Conservation (phyloP, 2,797 vertebrate genomes). For the Tinamus major region DNA sequence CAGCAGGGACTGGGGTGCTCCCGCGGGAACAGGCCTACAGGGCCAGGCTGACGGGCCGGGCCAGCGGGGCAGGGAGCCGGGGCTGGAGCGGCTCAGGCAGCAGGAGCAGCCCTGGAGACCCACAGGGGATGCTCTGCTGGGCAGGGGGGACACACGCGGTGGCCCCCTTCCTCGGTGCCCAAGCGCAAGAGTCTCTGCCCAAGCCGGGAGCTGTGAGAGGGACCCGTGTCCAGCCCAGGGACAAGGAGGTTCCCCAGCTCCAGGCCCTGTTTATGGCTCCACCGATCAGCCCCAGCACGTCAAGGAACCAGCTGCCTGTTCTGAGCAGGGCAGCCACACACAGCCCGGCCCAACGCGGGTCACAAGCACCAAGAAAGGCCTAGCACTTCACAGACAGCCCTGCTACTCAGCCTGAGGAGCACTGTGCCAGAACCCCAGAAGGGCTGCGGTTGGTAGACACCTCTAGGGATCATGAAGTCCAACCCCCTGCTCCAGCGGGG, state of each 20-base stretch:
- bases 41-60: background rate
- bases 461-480: too few relatives aligned
- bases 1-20: background rate
- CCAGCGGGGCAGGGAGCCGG: too few relatives aligned
- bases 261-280: too few relatives aligned
- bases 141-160: background rate
- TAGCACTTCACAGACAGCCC: background rate
- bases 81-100: background rate
- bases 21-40: background rate
- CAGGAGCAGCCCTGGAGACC: background rate
- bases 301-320: background rate
- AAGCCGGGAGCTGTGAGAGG: background rate
- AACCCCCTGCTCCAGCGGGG: too few relatives aligned
- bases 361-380: background rate
- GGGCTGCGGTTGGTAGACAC: too few relatives aligned
- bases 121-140: background rate
- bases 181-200: background rate
- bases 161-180: background rate
- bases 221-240: accelerated
- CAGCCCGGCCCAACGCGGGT: accelerated
- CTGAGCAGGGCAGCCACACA: background rate
- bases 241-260: background rate
- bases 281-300: background rate
- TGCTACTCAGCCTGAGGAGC: background rate
- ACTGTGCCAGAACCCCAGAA: too few relatives aligned